phyloP scores from a whole-genome alignment of 2,113 vertebrate species.

The Synodontis membranacea region DNA sequence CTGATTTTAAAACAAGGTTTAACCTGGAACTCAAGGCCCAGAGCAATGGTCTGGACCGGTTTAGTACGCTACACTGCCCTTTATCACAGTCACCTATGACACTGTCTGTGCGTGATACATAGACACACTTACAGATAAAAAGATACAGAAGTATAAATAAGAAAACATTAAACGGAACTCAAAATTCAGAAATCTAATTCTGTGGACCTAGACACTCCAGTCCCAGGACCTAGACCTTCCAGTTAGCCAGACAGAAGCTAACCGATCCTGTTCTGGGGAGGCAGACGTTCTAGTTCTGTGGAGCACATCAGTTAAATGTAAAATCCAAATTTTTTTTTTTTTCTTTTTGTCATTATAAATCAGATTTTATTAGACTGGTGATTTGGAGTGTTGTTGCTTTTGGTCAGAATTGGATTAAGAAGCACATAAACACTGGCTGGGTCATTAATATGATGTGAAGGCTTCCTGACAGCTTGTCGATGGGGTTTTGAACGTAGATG shows the following conservation, averaged over 20 bases:
- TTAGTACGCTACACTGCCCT: background rate
- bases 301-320: background rate
- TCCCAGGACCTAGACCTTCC: background rate
- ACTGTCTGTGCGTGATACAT: background rate
- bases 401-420: background rate
- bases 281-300: background rate
- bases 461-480: slow-evolving; percentile 8
- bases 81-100: background rate
- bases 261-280: too few relatives aligned
- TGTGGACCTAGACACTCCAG: background rate
- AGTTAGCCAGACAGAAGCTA: background rate
- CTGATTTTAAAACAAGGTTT: background rate
- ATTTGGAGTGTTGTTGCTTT: background rate
- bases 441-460: slow-evolving; percentile 22
- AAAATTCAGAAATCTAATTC: too few relatives aligned
- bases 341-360: background rate
- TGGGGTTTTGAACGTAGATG: background rate
- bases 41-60: background rate
- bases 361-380: background rate
- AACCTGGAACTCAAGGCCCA: background rate
- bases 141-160: background rate
- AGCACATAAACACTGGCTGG: background rate
- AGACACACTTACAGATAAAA: background rate
- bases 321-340: background rate
- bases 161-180: background rate